Evolutionary conservation across 1,140 invertebrate genomes (phyloP).

Genomic region (Drosophila ambigua): DNA sequence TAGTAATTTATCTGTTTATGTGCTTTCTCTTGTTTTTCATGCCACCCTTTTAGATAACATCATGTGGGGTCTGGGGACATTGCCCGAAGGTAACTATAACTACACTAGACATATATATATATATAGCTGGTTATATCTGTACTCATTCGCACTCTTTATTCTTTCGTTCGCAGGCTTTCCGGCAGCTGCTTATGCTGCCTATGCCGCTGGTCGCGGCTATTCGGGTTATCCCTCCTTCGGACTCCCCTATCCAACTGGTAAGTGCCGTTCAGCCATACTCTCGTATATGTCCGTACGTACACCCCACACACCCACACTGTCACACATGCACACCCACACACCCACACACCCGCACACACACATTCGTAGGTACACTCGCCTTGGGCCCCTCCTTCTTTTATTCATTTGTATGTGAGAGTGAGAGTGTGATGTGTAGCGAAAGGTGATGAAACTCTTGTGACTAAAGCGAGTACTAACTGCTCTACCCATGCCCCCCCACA

Average conservation of each 20-base stretch:
- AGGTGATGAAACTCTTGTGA: constrained; percentile 36
- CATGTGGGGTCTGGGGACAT: constrained; percentile 98
- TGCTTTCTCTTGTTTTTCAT: constrained; percentile 55
- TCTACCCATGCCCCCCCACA: not conserved
- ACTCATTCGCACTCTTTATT: not conserved
- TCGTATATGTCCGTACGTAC: constrained; percentile 9
- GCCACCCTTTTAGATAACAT: constrained; percentile 90
- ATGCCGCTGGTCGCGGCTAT: constrained; percentile 96
- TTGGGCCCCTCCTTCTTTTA: not conserved
- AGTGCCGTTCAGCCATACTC: constrained; percentile 82
- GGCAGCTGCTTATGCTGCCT: constrained; percentile 95
- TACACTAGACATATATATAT: not conserved
- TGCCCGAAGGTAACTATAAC: constrained; percentile 92
- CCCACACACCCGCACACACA: constrained; percentile 21
- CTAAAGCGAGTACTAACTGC: constrained; percentile 23
- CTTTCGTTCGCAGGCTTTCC: constrained; percentile 90
- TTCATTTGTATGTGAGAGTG: constrained; percentile 56
- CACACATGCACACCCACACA: constrained; percentile 14
- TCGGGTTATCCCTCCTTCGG: constrained; percentile 98
- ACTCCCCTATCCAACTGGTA: constrained; percentile 98
- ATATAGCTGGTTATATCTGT: not conserved
- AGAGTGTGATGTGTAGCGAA: constrained; percentile 27
- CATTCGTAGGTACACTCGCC: constrained; percentile 17
- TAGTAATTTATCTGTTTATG: constrained; percentile 64
- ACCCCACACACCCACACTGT: constrained; percentile 4